A percentile compares a stretch with the other conserved stretches of the same genome.
phyloP scores from a whole-genome alignment of 1,140 invertebrate genomes.

The Apis cerana region DNA sequence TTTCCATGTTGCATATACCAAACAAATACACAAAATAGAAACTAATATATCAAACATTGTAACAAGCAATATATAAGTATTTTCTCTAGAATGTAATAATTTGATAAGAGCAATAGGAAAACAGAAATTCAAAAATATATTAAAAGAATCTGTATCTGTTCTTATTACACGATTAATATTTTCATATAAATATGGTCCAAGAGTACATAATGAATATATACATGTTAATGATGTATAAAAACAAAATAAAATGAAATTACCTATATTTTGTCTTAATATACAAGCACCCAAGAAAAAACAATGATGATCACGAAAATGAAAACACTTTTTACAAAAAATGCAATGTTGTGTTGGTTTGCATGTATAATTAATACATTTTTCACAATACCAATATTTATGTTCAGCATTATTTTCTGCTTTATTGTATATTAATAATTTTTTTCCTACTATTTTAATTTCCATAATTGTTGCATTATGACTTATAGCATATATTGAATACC shows the following conservation, averaged over 20 bases:
- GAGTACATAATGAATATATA: slow-evolving; percentile 62
- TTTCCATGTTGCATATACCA: slow-evolving; percentile 68
- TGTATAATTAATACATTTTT: slow-evolving; percentile 66
- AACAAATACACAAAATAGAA: slow-evolving; percentile 62
- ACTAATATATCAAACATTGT: slow-evolving; percentile 66
- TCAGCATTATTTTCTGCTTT: not conserved
- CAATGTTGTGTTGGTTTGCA: slow-evolving; percentile 69
- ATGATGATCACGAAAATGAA: slow-evolving; percentile 70
- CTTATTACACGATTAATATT: slow-evolving; percentile 61
- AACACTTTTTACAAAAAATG: slow-evolving; percentile 67
- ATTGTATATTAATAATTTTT: slow-evolving; percentile 1
- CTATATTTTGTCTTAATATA: slow-evolving; percentile 69
- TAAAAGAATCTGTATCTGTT: slow-evolving; percentile 52
- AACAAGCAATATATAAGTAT: slow-evolving; percentile 63
- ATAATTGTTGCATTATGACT: slow-evolving; percentile 62
- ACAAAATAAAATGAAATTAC: slow-evolving; percentile 72
- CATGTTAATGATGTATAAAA: slow-evolving; percentile 69
- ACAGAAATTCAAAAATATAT: slow-evolving; percentile 69
- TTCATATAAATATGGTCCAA: slow-evolving; percentile 68
- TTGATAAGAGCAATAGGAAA: slow-evolving; percentile 68
- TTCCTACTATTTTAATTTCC: slow-evolving; percentile 43
- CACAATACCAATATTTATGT: slow-evolving; percentile 71
- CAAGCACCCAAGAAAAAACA: slow-evolving; percentile 72
- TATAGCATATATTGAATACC: slow-evolving; percentile 69
- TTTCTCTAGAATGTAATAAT: slow-evolving; percentile 58